Evolutionary conservation across 2,113 vertebrate species (phyloP).

Genomic region (Nothobranchius furzeri): DNA sequence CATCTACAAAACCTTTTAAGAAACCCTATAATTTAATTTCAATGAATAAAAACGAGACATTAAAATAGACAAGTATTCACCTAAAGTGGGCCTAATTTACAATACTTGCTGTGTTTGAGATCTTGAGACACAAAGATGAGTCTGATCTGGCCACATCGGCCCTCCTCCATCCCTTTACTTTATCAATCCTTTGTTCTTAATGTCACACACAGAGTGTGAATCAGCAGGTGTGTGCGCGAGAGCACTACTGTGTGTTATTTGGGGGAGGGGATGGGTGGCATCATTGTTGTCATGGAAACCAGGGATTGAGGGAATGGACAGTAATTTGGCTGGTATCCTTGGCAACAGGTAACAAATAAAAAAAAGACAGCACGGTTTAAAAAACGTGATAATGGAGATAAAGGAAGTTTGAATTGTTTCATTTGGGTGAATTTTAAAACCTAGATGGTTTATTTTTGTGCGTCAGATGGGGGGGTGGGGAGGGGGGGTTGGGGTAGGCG

Average conservation of each 20-base stretch:
- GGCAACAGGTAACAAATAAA: constrained; percentile 53
- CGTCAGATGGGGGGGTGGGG: constrained; percentile 43
- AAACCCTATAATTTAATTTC: too few relatives aligned
- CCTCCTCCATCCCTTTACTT: constrained; percentile 9
- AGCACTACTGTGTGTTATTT: constrained; percentile 2
- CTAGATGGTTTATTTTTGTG: constrained; percentile 36
- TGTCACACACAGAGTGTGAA: constrained; percentile 59
- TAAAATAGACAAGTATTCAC: too few relatives aligned
- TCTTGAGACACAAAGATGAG: too few relatives aligned
- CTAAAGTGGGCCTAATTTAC: too few relatives aligned
- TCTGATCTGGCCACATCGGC: constrained; percentile 2
- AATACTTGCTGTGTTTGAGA: too few relatives aligned
- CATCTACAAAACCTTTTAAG: too few relatives aligned
- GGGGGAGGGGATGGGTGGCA: constrained; percentile 50
- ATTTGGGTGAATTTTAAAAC: not conserved
- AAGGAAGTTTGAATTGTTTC: not conserved
- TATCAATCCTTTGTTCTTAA: constrained; percentile 22
- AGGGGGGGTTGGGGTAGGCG: constrained; percentile 18
- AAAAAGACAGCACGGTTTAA: not conserved
- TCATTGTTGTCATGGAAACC: constrained; percentile 73
- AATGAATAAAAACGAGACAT: too few relatives aligned
- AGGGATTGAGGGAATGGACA: constrained; percentile 27
- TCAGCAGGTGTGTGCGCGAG: constrained; percentile 56
- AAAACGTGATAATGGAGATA: not conserved
- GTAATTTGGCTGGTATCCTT: constrained; percentile 60